These are phyloP conservation scores for Lineus longissimus DNA, from an alignment of 1,140 invertebrate genomes.

Conservation along the genomic window DNA sequence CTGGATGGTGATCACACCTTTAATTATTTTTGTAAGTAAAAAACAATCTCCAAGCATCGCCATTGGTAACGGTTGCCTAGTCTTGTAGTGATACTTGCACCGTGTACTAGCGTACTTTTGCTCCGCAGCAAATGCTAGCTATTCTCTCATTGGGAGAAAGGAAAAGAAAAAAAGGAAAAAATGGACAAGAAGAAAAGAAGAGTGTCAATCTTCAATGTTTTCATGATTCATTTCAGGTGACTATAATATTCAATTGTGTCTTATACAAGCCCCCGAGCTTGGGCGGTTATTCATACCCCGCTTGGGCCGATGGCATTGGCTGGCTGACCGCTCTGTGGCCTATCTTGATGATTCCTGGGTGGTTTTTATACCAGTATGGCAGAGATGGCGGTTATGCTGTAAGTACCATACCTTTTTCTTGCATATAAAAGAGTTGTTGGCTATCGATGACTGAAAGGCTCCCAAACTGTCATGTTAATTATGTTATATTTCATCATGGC, in stretches of 20 bases:
- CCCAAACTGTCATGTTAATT: not conserved
- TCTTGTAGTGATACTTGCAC: not conserved
- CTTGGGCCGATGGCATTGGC: constrained; percentile 73
- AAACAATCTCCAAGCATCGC: constrained; percentile 2
- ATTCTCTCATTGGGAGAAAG: no score
- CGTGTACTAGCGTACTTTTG: not conserved
- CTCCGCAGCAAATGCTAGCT: no score
- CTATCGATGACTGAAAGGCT: not conserved
- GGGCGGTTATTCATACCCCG: constrained; percentile 65
- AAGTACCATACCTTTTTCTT: constrained; percentile 1
- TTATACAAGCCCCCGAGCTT: constrained; percentile 61
- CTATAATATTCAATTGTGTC: constrained; percentile 76
- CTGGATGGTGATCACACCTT: constrained; percentile 63
- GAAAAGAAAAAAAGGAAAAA: no score
- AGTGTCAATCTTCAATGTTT: no score
- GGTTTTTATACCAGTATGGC: constrained; percentile 42
- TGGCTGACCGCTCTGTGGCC: constrained; percentile 66
- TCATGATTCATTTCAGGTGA: constrained; percentile 71
- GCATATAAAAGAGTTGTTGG: not conserved
- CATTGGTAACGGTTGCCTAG: not conserved
- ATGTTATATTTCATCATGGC: not conserved
- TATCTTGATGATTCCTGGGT: constrained; percentile 65
- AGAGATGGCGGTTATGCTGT: constrained; percentile 40
- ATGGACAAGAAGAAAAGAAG: no score
- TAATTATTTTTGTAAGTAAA: constrained; percentile 60